Evolutionary conservation across 2,797 vertebrate genomes (phyloP), one percentile per base, ranked within the genome.

Genomic region (Artibeus lituratus): DNA sequence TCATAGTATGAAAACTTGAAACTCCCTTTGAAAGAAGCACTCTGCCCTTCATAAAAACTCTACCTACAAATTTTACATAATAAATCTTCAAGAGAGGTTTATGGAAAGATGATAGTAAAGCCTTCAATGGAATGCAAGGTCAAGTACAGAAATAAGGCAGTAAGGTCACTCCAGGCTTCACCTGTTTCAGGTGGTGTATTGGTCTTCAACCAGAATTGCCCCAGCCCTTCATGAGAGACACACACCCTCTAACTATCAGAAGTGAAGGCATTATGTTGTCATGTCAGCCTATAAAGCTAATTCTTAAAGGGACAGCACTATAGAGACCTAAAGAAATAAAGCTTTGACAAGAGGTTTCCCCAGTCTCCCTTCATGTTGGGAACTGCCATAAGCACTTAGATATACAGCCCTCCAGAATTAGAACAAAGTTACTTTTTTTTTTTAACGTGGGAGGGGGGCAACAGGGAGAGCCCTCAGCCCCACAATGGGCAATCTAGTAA

Each of bases 1-100:
- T 77, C 92, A 74, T 42, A 81, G 35, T 57, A 83, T 70, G 62
- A 94, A 94, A 96, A 87, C 70, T 77, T 77, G 83, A 47, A 95
- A 94, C 92, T 94, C 82, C 51, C 92, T 94, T 90, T 1, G 0
- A 86, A 94, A 88, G 92, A 76, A 81, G 74, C 51, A 94, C 70
- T 67, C 82, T 94, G 77, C 85, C 92, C 85, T 89, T 94, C 74
- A 77, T 94, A 97, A 96, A 97, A 94, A 95, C 59, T 70, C 87
- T 87, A 80, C 70, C 67, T 94, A 73, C 42, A 94, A 87, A 94
- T 49, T 85, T 89, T 94, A 87, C 15, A 37, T 65, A 85, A 84
- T 88, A 91, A 95, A 94, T 59, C 78, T 92, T 96, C 92, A 94
- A 94, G 87, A 91, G 94, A 81, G n/a, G 73, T 37, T 80, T 57